phyloP scores from a whole-genome alignment of 2,888 invertebrate genomes.

The Criorhina ranunculi region DNA sequence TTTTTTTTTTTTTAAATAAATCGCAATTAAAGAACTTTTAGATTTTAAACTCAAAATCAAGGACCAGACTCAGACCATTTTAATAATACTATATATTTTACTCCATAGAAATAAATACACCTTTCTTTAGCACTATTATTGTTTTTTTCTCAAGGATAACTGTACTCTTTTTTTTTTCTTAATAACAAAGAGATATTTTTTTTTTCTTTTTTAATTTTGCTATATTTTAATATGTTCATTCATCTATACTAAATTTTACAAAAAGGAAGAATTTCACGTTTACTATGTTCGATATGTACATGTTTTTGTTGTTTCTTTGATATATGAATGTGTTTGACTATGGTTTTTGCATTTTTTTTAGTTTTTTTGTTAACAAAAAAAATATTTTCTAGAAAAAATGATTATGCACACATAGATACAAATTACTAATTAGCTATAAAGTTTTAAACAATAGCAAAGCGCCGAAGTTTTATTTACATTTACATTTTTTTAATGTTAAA shows the following conservation, averaged over 20 bases:
- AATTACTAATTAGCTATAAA: conserved; percentile 63
- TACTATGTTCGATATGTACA: conserved; percentile 74
- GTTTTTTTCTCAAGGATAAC: conserved; percentile 61
- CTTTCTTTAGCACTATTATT: conserved; percentile 74
- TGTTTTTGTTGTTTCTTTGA: conserved; percentile 36
- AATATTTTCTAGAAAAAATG: conserved; percentile 29
- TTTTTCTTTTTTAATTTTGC: conserved; percentile 25
- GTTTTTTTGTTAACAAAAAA: conserved; percentile 26
- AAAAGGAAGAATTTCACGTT: conserved; percentile 74
- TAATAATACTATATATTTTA: conserved; percentile 70
- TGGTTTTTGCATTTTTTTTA: conserved; percentile 36
- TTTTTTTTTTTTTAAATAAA: neutral
- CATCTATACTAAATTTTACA: conserved; percentile 63
- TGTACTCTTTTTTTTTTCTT: conserved; percentile 33
- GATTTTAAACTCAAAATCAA: conserved; percentile 31
- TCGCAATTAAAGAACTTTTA: neutral
- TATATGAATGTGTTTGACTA: conserved; percentile 51
- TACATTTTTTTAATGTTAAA: conserved; percentile 34
- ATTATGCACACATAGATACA: conserved; percentile 64
- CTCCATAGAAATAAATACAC: conserved; percentile 61
- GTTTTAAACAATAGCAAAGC: conserved; percentile 58
- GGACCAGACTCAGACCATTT: conserved; percentile 70
- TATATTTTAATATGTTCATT: conserved; percentile 62
- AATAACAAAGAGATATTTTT: conserved; percentile 26
- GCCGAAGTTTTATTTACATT: conserved; percentile 60